Evolutionary conservation across 2,113 vertebrate genomes (phyloP), one percentile per base, ranked within the genome.

Genomic region (Paraplagusia blochii): DNA sequence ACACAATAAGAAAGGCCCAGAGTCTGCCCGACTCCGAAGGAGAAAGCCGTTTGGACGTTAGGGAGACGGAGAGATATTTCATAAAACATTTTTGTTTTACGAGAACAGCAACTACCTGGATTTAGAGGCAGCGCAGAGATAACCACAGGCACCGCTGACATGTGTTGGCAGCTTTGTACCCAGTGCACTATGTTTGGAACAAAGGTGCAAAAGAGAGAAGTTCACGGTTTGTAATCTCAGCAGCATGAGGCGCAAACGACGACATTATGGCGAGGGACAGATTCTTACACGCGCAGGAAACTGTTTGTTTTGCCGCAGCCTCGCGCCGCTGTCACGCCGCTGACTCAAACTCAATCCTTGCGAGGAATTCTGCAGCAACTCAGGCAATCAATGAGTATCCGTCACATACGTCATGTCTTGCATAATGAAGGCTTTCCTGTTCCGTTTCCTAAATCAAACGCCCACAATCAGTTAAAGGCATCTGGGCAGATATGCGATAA

Each of bases 391-490:
- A 67, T 29, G n/a, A 49, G 33, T 35, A 33, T 39, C 14, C 49
- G 40, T 52, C 53, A 50, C 9, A 13, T 15, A 1, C 22, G 58
- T 48, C 42, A 51, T 40, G 40, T 72, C 48, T 16, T 43, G 63
- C 18, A 35, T 17, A 33, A 12, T 42, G 33, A 66, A 48, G 51
- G 33, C 29, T 35, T 36, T 44, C 40, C 16, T 6, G 29, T 44
- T 22, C 29, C 7, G 14, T 50, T 57, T 10, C 42, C 62, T 16
- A 48, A 17, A 65, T 69, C 52, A 63, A 69, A 58, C 15, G n/a
- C 36, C 13, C 7, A 13, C 9, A 53, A 19, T 11, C 53, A 39
- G 54, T 33, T 40, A 38, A 54, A 42, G 44, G 17, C 47, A 34
- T 36, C 34, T 18, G 35, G 54, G 14, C 48, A 49, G 35, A 58